Evolutionary conservation across 2,113 vertebrate species (phyloP), one percentile per base, ranked within the genome.

Genomic region (Platanista minor): DNA sequence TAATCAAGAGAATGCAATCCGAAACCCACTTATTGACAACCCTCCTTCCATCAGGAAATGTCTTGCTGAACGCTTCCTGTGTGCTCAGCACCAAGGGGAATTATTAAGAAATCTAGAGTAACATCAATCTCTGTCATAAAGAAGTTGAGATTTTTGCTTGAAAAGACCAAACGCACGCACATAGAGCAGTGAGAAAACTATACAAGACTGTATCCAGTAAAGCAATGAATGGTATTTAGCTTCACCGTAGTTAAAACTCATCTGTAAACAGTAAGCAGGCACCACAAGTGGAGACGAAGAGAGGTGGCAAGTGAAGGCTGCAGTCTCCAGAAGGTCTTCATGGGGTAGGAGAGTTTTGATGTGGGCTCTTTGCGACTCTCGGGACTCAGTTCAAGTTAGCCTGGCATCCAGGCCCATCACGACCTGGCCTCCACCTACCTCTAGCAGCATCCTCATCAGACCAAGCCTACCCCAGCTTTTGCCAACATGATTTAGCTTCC

Each of bases 271-370:
- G 17, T 46, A 71, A 64, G 43, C 5, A 17, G 52, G 52, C 59
- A 39, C 23, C 0, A 0, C 0, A 36, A 14, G 14, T 33, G 41
- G 29, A 41, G 62, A 80, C 11, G 11, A 5, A 33, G 39, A 4
- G 18, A 39, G 49, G 6, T 41, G 25, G 29, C 1, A 3, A 20
- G 54, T 36, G 21, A 21, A 67, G 85, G 57, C 74, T 46, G 10
- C 31, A 14, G 4, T 46, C 31, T 8, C 31, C 49, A 13, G 23
- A 6, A 62, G 20, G 54, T 27, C 43, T 80, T 41, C 25, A 6
- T 3, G 57, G 57, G 11, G n/a, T 82, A 43, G 14, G 31, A 21
- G 13, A 29, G 33, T n/a, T 69, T 39, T 54, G 4, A 57, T 1
- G 3, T 0, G 59, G 23, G 17, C 20, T 80, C n/a, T 80, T 11